Conservation (phyloP, 2,888 invertebrate genomes). For the Bombylius major region DNA sequence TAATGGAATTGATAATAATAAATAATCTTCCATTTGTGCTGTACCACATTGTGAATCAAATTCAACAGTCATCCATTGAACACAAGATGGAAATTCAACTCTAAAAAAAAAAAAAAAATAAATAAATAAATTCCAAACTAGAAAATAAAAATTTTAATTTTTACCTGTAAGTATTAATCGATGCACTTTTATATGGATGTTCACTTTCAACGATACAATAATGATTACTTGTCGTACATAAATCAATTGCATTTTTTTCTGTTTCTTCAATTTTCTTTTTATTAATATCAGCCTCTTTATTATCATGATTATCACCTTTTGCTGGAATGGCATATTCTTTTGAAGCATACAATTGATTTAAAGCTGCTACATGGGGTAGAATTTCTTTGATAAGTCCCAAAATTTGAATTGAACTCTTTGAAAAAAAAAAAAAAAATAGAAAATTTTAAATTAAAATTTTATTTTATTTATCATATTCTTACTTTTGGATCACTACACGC, state of each 20-base stretch:
- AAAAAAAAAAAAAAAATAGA: not conserved
- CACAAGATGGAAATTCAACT: conserved; percentile 75
- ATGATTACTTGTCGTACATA: conserved; percentile 65
- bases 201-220: conserved; percentile 91
- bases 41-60: conserved; percentile 89
- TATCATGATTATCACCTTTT: conserved; percentile 14
- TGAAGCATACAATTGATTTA: conserved; percentile 52
- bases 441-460: not conserved
- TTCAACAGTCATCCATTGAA: conserved; percentile 87
- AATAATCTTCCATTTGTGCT: conserved; percentile 82
- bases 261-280: conserved; percentile 22
- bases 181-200: conserved; percentile 88
- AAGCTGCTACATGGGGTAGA: conserved; percentile 73
- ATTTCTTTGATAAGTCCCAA: conserved; percentile 76
- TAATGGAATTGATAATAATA: conserved; percentile 57
- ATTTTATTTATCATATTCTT: conserved; percentile 19
- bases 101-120: conserved; percentile 33
- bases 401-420: conserved; percentile 72
- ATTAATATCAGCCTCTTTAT: conserved; percentile 19
- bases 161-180: conserved; percentile 70
- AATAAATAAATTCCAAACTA: not conserved
- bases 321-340: conserved; percentile 22
- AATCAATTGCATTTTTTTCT: conserved; percentile 22
- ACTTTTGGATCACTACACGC: conserved; percentile 68
- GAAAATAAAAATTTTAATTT: not conserved